Evolutionary conservation across 1,140 invertebrate genomes (phyloP).

Genomic region (Listronotus oregonensis): DNA sequence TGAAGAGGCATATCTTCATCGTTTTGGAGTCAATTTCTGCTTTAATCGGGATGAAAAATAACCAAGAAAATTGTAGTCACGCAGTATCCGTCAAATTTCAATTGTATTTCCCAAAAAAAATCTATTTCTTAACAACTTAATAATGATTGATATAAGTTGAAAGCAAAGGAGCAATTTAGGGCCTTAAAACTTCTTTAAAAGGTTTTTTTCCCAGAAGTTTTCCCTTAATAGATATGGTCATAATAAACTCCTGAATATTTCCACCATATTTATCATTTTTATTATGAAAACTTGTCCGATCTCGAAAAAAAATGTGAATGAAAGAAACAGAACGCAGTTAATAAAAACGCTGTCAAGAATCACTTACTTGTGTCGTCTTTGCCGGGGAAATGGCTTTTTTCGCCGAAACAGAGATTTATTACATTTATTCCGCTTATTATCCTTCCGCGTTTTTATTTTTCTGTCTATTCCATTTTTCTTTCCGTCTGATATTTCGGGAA

Average conservation of each 20-base stretch:
- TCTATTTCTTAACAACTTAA: too few relatives aligned
- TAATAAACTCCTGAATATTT: neutral
- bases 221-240: neutral
- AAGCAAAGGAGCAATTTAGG: too few relatives aligned
- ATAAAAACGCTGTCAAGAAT: slow-evolving; percentile 39
- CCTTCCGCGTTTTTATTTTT: slow-evolving; percentile 34
- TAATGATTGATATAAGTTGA: too few relatives aligned
- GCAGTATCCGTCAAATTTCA: too few relatives aligned
- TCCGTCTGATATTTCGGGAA: slow-evolving; percentile 19
- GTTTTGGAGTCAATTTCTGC: too few relatives aligned
- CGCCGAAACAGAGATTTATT: slow-evolving; percentile 36
- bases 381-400: slow-evolving; percentile 30
- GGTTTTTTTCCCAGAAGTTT: too few relatives aligned
- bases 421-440: slow-evolving; percentile 40
- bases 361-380: slow-evolving; percentile 35
- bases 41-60: too few relatives aligned
- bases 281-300: slow-evolving; percentile 2
- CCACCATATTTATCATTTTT: slow-evolving; percentile 17
- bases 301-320: slow-evolving; percentile 9
- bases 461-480: slow-evolving; percentile 27
- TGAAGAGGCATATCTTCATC: too few relatives aligned
- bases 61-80: too few relatives aligned
- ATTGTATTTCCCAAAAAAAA: too few relatives aligned
- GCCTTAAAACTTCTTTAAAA: too few relatives aligned
- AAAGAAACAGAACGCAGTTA: slow-evolving; percentile 19